Base-by-base conservation (phyloP, 2,113 vertebrate species). In the Hippoglossus stenolepis region DNA sequence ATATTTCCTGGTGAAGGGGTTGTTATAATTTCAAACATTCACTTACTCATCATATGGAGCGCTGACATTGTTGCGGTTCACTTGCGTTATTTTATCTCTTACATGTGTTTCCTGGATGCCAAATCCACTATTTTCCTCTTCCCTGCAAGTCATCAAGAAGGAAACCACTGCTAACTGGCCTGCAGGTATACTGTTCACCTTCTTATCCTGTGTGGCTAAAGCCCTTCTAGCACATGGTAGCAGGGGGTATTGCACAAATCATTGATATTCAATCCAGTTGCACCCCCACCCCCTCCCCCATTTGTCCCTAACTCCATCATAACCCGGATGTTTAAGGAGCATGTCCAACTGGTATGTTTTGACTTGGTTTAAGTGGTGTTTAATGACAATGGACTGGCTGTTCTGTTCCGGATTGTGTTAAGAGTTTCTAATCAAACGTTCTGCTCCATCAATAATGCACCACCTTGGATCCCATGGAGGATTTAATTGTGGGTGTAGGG, bases 401-500 rank as follows among this genome's bases (percentile, higher is more conserved):
- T 82, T 89, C 89, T 88, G 85, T 90, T 91, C 89, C 80, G 72
- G 85, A 65, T 87, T 80, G 79, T 91, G 89, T 92, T 85, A 90
- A 91, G 85, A 90, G 88, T 91, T 92, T 93, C 90, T 93, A 93
- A 93, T 93, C 90, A 91, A 93, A 91, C 84, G 84, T 91, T 92
- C 87, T 86, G 88, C 88, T 90, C 85, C 87, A 94, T 94, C 87
- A 94, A 93, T 93, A 94, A 94, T 94, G 90, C 90, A 94, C 87
- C 28, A 61, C 80, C 82, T 87, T 85, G 82, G 89, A 91, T 89
- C 85, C 83, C 83, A 85, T 65, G 65, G 80, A 93, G 87, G 82
- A 82, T 84, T 89, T 91, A 90, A 90, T 91, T 89, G 90, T 92
- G 89, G 91, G 89, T 90, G 88, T 90, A 83, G 79, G 79, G 73